A percentile compares a stretch with the other conserved stretches of the same genome.
Conservation (phyloP, 2,113 vertebrate genomes). For the Proteles cristata region DNA sequence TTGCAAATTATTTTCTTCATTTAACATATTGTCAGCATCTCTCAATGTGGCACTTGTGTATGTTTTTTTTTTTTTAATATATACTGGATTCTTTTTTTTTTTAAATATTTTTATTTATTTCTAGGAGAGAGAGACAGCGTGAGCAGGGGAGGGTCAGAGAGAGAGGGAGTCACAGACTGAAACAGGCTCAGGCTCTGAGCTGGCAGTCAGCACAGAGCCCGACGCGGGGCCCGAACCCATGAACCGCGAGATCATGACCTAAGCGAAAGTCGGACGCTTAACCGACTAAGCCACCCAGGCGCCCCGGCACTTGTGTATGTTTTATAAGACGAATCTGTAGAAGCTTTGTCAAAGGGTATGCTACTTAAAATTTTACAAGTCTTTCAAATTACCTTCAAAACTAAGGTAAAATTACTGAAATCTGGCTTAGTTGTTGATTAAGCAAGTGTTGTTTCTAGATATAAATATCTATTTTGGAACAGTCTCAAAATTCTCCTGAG, state of each 20-base stretch:
- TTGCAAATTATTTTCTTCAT: background rate
- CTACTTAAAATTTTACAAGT: background rate
- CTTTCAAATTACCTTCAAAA: background rate
- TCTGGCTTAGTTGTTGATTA: background rate
- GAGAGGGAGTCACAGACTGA: too few species aligned
- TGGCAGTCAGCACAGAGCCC: too few species aligned
- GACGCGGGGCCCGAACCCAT: too few species aligned
- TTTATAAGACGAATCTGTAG: background rate
- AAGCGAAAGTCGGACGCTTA: too few species aligned
- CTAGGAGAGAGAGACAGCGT: too few species aligned
- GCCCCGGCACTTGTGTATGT: background rate
- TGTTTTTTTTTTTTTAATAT: too few species aligned
- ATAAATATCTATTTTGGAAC: slow-evolving; percentile 1
- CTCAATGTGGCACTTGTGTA: background rate
- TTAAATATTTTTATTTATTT: too few species aligned
- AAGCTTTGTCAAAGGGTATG: background rate
- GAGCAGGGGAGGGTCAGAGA: too few species aligned
- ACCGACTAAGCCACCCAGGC: too few species aligned
- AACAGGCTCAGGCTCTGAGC: too few species aligned
- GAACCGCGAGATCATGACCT: too few species aligned
- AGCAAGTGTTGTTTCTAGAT: background rate
- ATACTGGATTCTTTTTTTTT: too few species aligned
- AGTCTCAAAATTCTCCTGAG: background rate
- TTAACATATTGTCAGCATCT: background rate
- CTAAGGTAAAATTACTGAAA: background rate